Base-by-base conservation (phyloP, 2,888 invertebrate species). In the Petrolisthes manimaculis region DNA sequence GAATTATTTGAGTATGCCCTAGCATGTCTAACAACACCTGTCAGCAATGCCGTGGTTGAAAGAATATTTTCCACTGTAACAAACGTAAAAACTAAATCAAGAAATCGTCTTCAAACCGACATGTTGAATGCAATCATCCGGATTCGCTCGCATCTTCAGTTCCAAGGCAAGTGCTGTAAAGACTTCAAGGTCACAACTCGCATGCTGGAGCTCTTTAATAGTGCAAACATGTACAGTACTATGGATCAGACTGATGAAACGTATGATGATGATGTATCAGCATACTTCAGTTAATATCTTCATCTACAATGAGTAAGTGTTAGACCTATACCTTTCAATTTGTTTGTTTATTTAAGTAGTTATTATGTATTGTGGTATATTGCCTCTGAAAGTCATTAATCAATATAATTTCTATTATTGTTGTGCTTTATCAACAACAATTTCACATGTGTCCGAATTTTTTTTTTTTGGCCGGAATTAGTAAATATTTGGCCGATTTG, bases 41-140 rank as follows among this genome's bases (percentile, higher is more conserved):
- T 83, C n/a, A 84, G 84, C 75, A 75, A 75, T n/a, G 75, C 74
- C 9, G 75, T 84, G 75, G 75, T 75, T 74, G 84, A 84, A 75
- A 84, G 75, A 75, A 75, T 83, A 83, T 75, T 84, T 14, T 75
- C 75, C 53, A 84, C 75, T 21, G 84, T 84, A 55, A 84, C 84
- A 54, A 75, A 84, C 75, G 84, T 75, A 37, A 83, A 84, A 84
- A 75, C 84, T 6, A 75, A 84, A 51, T 75, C 75, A 84, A 18
- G 84, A 84, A 84, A 84, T 84, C 56, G 37, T 5, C 84, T 71
- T 84, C 74, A 75, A 9, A 84, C 84, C 55, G 84, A 84, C 74
- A 74, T 74, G 74, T 74, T 21, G 74, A n/a, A 74, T 74, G 74
- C 21, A 74, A 74, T 74, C n/a, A 74, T 74, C 18, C 21, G 74